Evolutionary conservation across 1,140 invertebrate genomes (phyloP), one percentile per base, ranked within the genome.

Genomic region (Dinothrombium tinctorium): DNA sequence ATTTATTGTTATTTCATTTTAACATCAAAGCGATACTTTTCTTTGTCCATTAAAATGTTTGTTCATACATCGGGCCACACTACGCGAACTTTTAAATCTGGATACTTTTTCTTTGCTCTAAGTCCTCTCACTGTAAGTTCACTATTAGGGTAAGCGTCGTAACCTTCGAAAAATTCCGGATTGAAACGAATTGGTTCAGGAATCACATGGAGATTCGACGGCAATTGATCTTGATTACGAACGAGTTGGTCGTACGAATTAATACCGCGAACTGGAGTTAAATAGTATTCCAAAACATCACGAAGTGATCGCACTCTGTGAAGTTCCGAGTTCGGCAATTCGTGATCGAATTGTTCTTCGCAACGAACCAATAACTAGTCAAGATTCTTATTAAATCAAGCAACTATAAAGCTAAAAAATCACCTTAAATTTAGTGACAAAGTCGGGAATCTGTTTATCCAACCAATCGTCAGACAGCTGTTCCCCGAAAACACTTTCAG

Each of bases 271-370:
- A 50, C 36, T 9, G 48, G 47, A 9, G 41, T 50, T 9, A 8
- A 22, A 26, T 47, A 51, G 37, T 37, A 50, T 3, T 29, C 11
- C 5, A 44, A 15, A 24, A 51, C 33, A 42, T 50, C 45, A 21
- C 32, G 67, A 21, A 84, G 59, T 32, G 67, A 74, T 53, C 69
- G 60, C 35, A 90, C 72, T 29, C 63, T 61, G 50, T 72, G 67
- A 3, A 90, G 55, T 19, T 74, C 52, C 1, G 77, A 81, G 61
- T 83, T 89, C 2, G 80, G 80, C 9, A 90, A 66, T 45, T 64
- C 53, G 59, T 87, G 73, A 8, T 74, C 60, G 44, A 87, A 76
- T 54, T 74, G 67, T 37, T 70, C 53, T 43, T 63, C 69, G 52
- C 76, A 80, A 3, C 66, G 67, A 25, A 64, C 61, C 4, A 89